Percentiles rank a stretch among this genome's conserved stretches.
These are phyloP conservation scores for Linyphia triangularis DNA, from an alignment of 2,888 invertebrate genomes.

Conservation along the genomic window DNA sequence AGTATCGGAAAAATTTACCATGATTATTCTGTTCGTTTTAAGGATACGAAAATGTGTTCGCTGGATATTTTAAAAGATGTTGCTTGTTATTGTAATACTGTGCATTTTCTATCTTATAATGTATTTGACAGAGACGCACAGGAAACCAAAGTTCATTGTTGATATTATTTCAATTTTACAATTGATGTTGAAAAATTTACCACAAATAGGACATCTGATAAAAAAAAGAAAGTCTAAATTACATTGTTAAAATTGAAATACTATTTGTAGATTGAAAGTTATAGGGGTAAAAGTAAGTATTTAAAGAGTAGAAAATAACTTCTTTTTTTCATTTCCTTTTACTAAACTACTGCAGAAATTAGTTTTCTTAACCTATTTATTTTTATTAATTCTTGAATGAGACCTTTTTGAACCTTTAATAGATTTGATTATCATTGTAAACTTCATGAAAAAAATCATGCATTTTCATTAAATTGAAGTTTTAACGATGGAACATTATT, in stretches of 20 bases:
- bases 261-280: background rate
- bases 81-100: conserved; percentile 31
- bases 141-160: conserved; percentile 61
- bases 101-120: conserved; percentile 20
- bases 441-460: background rate
- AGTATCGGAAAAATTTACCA: background rate
- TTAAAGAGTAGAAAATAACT: background rate
- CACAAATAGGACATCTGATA: background rate
- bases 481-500: background rate
- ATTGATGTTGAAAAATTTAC: conserved; percentile 46
- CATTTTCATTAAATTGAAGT: background rate
- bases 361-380: background rate
- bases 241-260: background rate
- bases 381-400: too few species aligned
- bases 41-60: conserved; percentile 17
- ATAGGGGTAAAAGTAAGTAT: background rate
- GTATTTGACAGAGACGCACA: conserved; percentile 60
- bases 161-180: conserved; percentile 65
- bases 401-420: background rate
- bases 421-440: too few species aligned
- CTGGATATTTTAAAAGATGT: conserved; percentile 23
- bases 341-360: too few species aligned
- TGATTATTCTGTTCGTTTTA: conserved; percentile 3
- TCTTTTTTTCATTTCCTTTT: background rate
- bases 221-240: background rate